Evolutionary conservation across 2,888 invertebrate species (phyloP).

Genomic region (Cordilura impudica): DNA sequence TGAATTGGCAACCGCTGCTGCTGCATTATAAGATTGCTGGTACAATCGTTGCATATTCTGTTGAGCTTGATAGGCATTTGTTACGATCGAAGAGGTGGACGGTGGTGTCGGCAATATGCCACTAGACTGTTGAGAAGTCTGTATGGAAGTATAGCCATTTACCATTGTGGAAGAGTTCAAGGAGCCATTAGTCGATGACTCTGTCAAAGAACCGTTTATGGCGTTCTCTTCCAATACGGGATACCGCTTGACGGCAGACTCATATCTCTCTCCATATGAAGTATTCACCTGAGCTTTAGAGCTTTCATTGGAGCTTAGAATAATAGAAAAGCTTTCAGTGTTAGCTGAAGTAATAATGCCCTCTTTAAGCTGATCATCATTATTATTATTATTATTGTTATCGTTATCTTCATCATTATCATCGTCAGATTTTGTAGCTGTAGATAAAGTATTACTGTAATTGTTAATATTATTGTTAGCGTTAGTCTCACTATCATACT

Average conservation of each 20-base stretch:
- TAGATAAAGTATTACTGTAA: slow-evolving; percentile 36
- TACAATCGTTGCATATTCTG: slow-evolving; percentile 69
- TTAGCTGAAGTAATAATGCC: slow-evolving; percentile 51
- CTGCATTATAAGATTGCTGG: slow-evolving; percentile 65
- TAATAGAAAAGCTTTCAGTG: background rate
- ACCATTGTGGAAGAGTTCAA: slow-evolving; percentile 15
- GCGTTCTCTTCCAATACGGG: background rate
- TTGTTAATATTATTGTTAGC: slow-evolving; percentile 47
- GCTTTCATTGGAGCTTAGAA: slow-evolving; percentile 25
- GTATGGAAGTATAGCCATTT: slow-evolving; percentile 45
- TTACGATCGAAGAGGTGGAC: slow-evolving; percentile 59
- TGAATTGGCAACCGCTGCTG: slow-evolving; percentile 59
- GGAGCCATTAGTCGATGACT: slow-evolving; percentile 25
- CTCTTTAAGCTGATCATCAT: slow-evolving; percentile 37
- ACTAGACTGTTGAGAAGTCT: slow-evolving; percentile 33
- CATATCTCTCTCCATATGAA: slow-evolving; percentile 11
- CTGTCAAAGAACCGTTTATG: slow-evolving; percentile 24
- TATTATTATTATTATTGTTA: slow-evolving; percentile 18
- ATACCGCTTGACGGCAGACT: background rate
- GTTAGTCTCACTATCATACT: slow-evolving; percentile 59
- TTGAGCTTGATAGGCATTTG: slow-evolving; percentile 65
- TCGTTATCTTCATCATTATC: slow-evolving; percentile 20
- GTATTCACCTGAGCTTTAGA: slow-evolving; percentile 34
- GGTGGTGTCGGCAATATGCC: slow-evolving; percentile 48
- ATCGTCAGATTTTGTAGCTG: background rate